phyloP scores from a whole-genome alignment of 2,113 vertebrate species.

The Amazona guildingii region DNA sequence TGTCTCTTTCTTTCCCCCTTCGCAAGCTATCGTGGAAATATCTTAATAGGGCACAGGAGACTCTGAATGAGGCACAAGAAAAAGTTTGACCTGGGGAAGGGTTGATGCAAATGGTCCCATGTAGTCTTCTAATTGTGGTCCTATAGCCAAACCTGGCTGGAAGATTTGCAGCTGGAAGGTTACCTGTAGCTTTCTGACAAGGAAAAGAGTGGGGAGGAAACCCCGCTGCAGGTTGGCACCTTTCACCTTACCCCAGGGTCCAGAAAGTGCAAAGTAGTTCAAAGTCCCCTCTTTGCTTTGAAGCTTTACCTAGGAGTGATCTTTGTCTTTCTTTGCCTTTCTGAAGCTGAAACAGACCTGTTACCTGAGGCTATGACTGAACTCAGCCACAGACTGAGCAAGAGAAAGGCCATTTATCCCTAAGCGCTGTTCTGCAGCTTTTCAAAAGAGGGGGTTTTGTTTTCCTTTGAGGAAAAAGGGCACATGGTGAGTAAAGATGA shows the following conservation, averaged over 20 bases:
- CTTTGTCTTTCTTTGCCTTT: not conserved
- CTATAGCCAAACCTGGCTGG: not conserved
- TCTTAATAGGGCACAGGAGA: not conserved
- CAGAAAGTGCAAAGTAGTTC: not conserved
- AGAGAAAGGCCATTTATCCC: not conserved
- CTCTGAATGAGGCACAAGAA: not conserved
- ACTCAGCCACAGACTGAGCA: not conserved
- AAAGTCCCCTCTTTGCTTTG: not conserved
- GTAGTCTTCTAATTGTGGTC: not conserved
- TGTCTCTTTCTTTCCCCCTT: not conserved
- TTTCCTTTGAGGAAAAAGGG: not conserved
- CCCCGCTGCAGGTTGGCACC: not conserved
- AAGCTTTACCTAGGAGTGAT: not conserved
- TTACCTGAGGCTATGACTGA: not conserved
- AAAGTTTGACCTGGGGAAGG: not conserved
- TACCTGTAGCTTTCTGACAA: not conserved
- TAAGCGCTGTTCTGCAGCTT: not conserved
- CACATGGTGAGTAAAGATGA: not conserved
- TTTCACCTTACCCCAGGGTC: not conserved
- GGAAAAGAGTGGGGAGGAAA: not conserved
- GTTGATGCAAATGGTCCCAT: not conserved
- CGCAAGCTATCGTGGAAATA: not conserved
- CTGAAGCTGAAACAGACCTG: not conserved
- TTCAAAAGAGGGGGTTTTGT: not conserved
- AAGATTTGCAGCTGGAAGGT: not conserved